Conservation (phyloP, 2,113 vertebrate genomes). For the Periophthalmus modestus region DNA sequence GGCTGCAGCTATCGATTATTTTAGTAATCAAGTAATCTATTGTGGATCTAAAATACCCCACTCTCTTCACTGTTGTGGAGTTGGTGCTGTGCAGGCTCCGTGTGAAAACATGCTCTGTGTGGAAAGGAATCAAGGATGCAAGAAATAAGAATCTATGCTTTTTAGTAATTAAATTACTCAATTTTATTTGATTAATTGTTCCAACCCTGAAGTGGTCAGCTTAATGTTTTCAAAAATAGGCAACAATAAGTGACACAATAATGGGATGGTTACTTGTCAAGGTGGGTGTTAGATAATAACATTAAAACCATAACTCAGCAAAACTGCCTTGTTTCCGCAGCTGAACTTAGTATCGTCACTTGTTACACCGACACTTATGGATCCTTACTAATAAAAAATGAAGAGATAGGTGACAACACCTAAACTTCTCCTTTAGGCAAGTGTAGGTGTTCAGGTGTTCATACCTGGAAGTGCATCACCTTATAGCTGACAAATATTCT, state of each 20-base stretch:
- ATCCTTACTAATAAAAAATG: neutral
- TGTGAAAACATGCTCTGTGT: too few species aligned
- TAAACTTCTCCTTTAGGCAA: neutral
- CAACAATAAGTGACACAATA: neutral
- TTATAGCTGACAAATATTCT: conserved; percentile 1
- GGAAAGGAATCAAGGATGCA: too few species aligned
- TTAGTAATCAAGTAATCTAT: too few species aligned
- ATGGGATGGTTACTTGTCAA: neutral
- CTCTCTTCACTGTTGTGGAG: too few species aligned
- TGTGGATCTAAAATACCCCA: too few species aligned
- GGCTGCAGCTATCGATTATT: too few species aligned
- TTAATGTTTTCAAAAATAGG: neutral
- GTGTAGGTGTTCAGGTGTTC: neutral
- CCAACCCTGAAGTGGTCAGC: too few species aligned
- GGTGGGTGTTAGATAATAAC: neutral
- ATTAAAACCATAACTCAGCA: neutral
- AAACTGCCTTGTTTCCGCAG: neutral
- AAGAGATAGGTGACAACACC: neutral
- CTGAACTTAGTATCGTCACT: neutral
- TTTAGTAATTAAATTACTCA: too few species aligned
- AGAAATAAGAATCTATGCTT: too few species aligned
- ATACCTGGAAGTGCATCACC: neutral
- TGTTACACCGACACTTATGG: neutral
- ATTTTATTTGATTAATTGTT: too few species aligned
- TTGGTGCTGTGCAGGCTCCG: too few species aligned